These are phyloP conservation scores for Drosophila sproati DNA, from an alignment of 1,140 invertebrate genomes.

Conservation along the genomic window DNA sequence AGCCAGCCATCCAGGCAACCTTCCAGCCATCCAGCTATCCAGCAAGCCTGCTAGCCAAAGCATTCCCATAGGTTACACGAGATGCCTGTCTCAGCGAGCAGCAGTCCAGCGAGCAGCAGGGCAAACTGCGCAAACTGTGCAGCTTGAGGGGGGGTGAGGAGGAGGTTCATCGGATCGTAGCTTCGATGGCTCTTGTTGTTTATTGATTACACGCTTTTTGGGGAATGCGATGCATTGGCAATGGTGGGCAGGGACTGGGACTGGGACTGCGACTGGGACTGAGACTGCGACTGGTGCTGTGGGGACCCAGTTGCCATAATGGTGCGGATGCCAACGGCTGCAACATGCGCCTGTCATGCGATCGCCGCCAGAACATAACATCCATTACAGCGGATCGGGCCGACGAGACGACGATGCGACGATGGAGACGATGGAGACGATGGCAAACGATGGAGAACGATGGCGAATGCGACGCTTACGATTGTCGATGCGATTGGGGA, in stretches of 20 bases:
- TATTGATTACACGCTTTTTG: conserved; percentile 83
- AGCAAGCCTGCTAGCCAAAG: conserved; percentile 19
- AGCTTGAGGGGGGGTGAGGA: conserved; percentile 25
- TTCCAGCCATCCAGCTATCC: conserved; percentile 6
- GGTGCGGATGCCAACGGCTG: conserved; percentile 81
- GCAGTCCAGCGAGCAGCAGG: conserved; percentile 16
- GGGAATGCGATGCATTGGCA: conserved; percentile 76
- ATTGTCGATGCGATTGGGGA: conserved; percentile 61
- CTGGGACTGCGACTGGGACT: conserved; percentile 17
- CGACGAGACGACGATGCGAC: conserved; percentile 21
- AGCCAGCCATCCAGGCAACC: background rate
- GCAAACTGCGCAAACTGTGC: background rate
- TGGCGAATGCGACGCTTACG: conserved; percentile 46
- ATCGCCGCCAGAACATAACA: conserved; percentile 82
- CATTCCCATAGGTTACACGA: conserved; percentile 79
- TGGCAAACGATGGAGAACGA: conserved; percentile 5
- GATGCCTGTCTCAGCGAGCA: conserved; percentile 50
- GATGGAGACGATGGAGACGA: conserved; percentile 8
- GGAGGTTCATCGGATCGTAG: conserved; percentile 51
- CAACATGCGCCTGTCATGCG: conserved; percentile 82
- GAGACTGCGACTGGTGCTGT: conserved; percentile 4
- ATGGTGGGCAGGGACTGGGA: conserved; percentile 39
- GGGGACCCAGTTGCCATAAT: conserved; percentile 72
- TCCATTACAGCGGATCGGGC: conserved; percentile 69
- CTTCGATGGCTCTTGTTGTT: conserved; percentile 80